phyloP scores from a whole-genome alignment of 1,140 invertebrate species.

The Heliconius melpomene region DNA sequence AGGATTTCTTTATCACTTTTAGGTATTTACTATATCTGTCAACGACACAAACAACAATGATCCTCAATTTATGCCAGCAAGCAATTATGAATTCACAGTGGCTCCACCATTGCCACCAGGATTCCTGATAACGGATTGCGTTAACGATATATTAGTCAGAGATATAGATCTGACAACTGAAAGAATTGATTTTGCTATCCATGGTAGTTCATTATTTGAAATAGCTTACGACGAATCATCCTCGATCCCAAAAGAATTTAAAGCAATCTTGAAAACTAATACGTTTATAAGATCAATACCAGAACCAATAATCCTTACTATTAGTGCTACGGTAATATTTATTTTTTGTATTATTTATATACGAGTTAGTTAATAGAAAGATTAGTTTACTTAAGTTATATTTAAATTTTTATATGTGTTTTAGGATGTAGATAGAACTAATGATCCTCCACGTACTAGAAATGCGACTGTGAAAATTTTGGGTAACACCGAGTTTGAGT shows the following conservation, averaged over 20 bases:
- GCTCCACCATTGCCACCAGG: slow-evolving; percentile 62
- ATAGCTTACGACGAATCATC: slow-evolving; percentile 55
- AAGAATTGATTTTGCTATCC: slow-evolving; percentile 58
- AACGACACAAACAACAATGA: slow-evolving; percentile 67
- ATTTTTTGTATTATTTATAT: background rate
- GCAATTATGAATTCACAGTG: slow-evolving; percentile 54
- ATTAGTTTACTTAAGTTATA: too few relatives aligned
- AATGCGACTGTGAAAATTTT: slow-evolving; percentile 49
- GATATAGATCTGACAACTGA: slow-evolving; percentile 70
- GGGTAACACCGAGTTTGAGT: slow-evolving; percentile 53
- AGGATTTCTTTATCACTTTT: slow-evolving; percentile 24
- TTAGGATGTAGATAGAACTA: slow-evolving; percentile 62
- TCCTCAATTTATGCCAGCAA: slow-evolving; percentile 54
- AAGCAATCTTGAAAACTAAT: slow-evolving; percentile 55
- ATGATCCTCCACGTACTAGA: slow-evolving; percentile 50
- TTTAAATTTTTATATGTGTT: background rate
- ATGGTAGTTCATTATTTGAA: slow-evolving; percentile 62
- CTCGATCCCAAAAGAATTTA: slow-evolving; percentile 57
- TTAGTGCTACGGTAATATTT: slow-evolving; percentile 66
- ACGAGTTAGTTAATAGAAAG: background rate
- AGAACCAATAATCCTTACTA: slow-evolving; percentile 52
- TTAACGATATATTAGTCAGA: slow-evolving; percentile 54
- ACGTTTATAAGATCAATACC: slow-evolving; percentile 61
- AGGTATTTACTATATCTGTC: slow-evolving; percentile 57
- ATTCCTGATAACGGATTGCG: slow-evolving; percentile 56